Base-by-base conservation (phyloP, 2,113 vertebrate species). In the Anas platyrhynchos region DNA sequence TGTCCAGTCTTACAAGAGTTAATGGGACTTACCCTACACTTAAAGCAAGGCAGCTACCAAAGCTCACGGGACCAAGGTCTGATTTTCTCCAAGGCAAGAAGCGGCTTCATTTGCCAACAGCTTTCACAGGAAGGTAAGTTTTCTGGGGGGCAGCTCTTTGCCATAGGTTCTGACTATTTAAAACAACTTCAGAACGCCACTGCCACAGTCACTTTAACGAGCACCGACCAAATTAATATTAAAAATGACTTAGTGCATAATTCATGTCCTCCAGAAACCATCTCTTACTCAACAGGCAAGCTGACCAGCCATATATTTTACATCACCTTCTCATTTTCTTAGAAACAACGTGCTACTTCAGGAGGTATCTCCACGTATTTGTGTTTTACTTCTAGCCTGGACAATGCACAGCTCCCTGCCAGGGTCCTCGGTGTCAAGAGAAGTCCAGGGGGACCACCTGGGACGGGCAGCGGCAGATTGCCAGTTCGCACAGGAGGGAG, bases 231-330 rank as follows among this genome's bases (percentile, higher is more conserved):
- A 90, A 94, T 88, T 52, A 97, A 95, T 76, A 92, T 93, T 92
- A 84, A 66, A 63, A 79, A 93, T 31, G 6, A 89, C 69, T 88
- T 54, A 3, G 44, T 0, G 4, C 59, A 89, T 85, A 59, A 75
- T 96, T 96, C 77, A 87, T 43, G 54, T 78, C 86, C 85, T 90
- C 90, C 46, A 56, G 96, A 97, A 94, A 92, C 20, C 23, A 68
- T 29, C 72, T 86, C 76, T 85, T 88, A 78, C 58, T 76, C 13
- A 0, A 21, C 58, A 65, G 71, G 62, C 74, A 93, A 93, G 58
- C 4, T 58, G 88, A 92, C 13, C 25, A 2, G 62, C 55, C 81
- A 69, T 76, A 84, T 77, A 89, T 92, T 97, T 94, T 67, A 78
- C 77, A 89, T 16, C 1, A 13, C 69, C 54, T 61, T n/a, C 77